These are phyloP conservation scores for Bimastos eiseni DNA, from an alignment of 2,888 invertebrate genomes.

Conservation along the genomic window DNA sequence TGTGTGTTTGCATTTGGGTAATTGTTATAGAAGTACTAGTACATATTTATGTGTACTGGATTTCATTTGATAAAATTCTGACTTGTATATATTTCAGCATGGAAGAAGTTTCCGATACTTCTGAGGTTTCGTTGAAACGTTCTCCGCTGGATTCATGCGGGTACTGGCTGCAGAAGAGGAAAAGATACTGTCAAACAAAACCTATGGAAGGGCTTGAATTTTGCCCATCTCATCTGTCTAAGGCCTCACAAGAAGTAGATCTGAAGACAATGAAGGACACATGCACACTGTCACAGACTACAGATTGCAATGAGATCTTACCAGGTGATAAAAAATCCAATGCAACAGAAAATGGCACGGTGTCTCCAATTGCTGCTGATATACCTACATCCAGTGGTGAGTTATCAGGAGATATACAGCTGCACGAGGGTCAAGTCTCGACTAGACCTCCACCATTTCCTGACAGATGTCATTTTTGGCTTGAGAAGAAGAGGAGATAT, in stretches of 20 bases:
- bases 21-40: no score
- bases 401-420: neutral
- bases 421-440: neutral
- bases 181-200: constrained; percentile 24
- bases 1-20: no score
- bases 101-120: neutral
- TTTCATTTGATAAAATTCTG: neutral
- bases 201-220: constrained; percentile 5
- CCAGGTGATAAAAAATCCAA: neutral
- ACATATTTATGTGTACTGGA: neutral
- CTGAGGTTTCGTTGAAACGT: neutral
- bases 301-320: neutral
- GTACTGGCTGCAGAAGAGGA: constrained; percentile 27
- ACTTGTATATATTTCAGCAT: neutral
- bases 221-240: constrained; percentile 16
- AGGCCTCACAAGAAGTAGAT: neutral
- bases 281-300: neutral
- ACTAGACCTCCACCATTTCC: neutral
- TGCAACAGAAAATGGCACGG: neutral
- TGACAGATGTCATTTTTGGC: constrained; percentile 29
- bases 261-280: neutral
- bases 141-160: neutral
- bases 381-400: neutral
- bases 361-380: neutral
- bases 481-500: constrained; percentile 19